phyloP scores from a whole-genome alignment of 2,113 vertebrate species.

The Chaetorhynchus papuensis region DNA sequence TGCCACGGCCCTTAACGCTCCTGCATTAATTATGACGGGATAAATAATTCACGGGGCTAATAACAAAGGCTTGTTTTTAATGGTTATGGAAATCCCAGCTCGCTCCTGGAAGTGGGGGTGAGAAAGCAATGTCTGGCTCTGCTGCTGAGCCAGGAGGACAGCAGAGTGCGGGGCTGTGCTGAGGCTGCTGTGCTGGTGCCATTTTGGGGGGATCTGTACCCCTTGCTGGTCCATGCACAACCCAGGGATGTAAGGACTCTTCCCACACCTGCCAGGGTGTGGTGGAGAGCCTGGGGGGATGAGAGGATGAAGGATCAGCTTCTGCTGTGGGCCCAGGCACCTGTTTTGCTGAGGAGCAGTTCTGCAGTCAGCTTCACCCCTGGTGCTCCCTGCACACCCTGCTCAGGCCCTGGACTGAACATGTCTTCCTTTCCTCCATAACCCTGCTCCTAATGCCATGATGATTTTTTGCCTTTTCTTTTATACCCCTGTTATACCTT shows the following conservation, averaged over 20 bases:
- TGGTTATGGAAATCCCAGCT: background rate
- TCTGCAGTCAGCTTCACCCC: background rate
- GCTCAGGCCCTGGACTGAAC: background rate
- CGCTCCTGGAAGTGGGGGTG: background rate
- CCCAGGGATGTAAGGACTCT: rapidly evolving
- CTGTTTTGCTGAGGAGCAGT: background rate
- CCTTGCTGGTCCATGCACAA: background rate
- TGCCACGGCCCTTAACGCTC: background rate
- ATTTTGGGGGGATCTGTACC: background rate
- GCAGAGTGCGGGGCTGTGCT: background rate
- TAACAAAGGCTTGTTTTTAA: constrained; percentile 32
- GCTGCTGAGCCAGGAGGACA: background rate
- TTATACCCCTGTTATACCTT: no score
- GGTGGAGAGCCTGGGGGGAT: rapidly evolving
- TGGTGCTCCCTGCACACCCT: background rate
- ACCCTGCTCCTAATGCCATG: background rate
- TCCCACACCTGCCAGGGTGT: background rate
- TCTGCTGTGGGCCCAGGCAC: background rate
- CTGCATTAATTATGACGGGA: constrained; percentile 21
- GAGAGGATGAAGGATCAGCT: background rate
- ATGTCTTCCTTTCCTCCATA: background rate
- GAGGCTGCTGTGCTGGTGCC: background rate
- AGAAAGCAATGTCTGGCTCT: background rate
- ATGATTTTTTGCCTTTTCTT: no score
- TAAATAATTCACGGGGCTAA: constrained; percentile 40